A percentile compares a stretch with the other conserved stretches of the same genome.
phyloP scores from a whole-genome alignment of 2,797 vertebrate genomes.

The Lophotriccus pileatus region DNA sequence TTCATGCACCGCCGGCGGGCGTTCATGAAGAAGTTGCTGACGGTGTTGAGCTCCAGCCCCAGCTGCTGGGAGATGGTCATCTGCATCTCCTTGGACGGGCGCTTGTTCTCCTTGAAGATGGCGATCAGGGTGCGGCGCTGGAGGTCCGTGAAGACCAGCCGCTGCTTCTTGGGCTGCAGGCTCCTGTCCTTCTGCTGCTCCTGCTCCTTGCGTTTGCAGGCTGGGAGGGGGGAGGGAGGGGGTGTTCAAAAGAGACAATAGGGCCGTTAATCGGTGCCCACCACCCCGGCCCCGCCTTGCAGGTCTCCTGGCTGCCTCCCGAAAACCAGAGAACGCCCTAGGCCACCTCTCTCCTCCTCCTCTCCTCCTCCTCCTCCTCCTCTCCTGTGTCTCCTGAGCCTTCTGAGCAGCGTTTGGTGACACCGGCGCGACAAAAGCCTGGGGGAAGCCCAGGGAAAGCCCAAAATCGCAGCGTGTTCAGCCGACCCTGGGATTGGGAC shows the following conservation, averaged over 20 bases:
- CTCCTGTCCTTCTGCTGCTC: conserved; percentile 96
- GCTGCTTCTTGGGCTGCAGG: conserved; percentile 94
- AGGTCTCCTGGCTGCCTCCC: background rate
- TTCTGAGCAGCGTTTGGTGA: background rate
- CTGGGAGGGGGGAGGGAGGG: conserved; percentile 49
- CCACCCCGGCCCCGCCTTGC: background rate
- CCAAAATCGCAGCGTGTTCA: background rate
- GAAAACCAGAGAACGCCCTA: background rate
- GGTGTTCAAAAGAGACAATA: conserved; percentile 1
- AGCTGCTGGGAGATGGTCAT: conserved; percentile 98
- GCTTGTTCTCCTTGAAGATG: conserved; percentile 99
- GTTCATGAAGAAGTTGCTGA: conserved; percentile 99
- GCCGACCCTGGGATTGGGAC: background rate
- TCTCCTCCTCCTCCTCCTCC: conserved; percentile 22
- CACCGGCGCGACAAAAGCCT: background rate
- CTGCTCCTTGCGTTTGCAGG: conserved; percentile 98
- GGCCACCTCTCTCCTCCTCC: background rate
- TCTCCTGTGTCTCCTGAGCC: background rate
- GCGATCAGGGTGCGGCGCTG: conserved; percentile 97
- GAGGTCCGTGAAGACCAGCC: conserved; percentile 98
- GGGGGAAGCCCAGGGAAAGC: background rate
- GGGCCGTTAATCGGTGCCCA: background rate
- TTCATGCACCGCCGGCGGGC: conserved; percentile 95
- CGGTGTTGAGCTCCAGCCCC: conserved; percentile 95
- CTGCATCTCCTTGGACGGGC: conserved; percentile 98